Evolutionary conservation across 2,797 vertebrate genomes (phyloP), one percentile per base, ranked within the genome.

Genomic region (Ceyx erithaca): DNA sequence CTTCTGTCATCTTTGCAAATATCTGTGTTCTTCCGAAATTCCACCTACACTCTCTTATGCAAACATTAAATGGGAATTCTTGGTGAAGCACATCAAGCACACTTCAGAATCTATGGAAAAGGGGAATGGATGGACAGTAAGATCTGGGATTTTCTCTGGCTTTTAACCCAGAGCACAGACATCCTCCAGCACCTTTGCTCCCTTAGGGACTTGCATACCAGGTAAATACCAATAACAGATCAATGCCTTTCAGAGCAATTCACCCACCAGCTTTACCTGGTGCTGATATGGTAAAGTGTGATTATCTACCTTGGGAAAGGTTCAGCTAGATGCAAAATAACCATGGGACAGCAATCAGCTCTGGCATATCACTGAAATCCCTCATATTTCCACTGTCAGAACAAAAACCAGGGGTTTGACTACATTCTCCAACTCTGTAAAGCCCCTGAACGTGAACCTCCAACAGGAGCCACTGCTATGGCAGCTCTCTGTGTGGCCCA

Each of bases 41-140:
- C 68, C 41, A 72, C 48, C 26, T 22, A 90, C 63, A 83, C 88
- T 89, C 86, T 83, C 87, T 70, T 84, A 90, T 12, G 40, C 71
- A 87, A 84, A 85, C 41, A 92, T 72, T 73, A 87, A 82, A 85
- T 7, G 8, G 64, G 35, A 93, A 68, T 57, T 89, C 92, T 69
- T 48, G 41, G n/a, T 69, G 59, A 91, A 81, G 37, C 31, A 61
- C 51, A 93, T 79, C 64, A 81, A 89, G 71, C 72, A 45, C 58
- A 40, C 68, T 73, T 83, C 46, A 88, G 89, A 96, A 68, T 17
- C 33, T 59, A 82, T 14, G 9, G n/a, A 67, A 85, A 66, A 92
- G 77, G 61, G 80, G 82, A 76, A 85, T 6, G 22, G 43, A 67
- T 45, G 37, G 31, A 43, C 12, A 49, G 20, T 17, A 58, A 72